Evolutionary conservation across 2,113 vertebrate species (phyloP).

Genomic region (Eretmochelys imbricata): DNA sequence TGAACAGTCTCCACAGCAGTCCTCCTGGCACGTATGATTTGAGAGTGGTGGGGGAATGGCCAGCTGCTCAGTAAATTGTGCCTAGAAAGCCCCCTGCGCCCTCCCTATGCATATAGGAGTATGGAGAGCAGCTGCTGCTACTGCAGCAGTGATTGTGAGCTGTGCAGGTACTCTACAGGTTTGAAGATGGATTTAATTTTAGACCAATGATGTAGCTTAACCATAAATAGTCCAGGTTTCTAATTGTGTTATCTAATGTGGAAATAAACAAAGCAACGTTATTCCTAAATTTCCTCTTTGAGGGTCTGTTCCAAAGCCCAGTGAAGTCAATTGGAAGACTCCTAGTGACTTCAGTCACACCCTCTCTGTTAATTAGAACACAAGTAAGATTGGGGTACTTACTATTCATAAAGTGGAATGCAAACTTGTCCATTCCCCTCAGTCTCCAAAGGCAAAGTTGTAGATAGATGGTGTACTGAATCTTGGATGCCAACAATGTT

Average conservation of each 20-base stretch:
- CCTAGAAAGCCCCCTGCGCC: not conserved
- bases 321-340: not conserved
- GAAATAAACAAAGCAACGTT: not conserved
- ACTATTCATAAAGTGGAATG: conserved; percentile 10
- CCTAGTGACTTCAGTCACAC: not conserved
- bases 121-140: not conserved
- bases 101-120: no score
- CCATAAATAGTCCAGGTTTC: not conserved
- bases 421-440: not conserved
- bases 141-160: not conserved
- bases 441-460: not conserved
- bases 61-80: not conserved
- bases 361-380: not conserved
- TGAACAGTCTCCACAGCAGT: not conserved
- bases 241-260: not conserved
- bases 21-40: not conserved
- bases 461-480: not conserved
- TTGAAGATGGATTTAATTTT: not conserved
- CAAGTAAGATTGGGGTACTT: not conserved
- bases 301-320: conserved; percentile 13
- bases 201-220: not conserved
- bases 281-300: not conserved
- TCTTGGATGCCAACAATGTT: not conserved
- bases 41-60: not conserved
- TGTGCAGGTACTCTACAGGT: not conserved